Percentiles rank a stretch among this genome's conserved stretches.
phyloP scores from a whole-genome alignment of 1,140 invertebrate genomes.

The Eueides isabella region DNA sequence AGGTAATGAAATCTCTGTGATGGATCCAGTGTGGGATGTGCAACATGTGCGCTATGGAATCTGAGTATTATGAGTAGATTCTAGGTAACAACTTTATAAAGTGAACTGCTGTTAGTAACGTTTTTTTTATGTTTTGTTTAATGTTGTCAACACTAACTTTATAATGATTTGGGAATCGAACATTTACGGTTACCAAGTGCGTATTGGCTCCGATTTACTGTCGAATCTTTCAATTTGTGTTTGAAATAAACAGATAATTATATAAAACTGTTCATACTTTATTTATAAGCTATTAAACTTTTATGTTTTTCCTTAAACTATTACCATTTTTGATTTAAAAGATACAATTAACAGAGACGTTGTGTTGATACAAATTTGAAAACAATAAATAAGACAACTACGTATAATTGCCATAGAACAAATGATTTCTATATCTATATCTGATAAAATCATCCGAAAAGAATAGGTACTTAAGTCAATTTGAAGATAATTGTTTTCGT shows the following conservation, averaged over 20 bases:
- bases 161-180: slow-evolving; percentile 69
- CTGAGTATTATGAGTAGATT: slow-evolving; percentile 79
- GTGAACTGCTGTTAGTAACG: slow-evolving; percentile 77
- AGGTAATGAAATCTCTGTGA: slow-evolving; percentile 76
- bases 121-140: slow-evolving; percentile 78
- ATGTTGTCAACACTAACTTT: slow-evolving; percentile 78
- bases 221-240: slow-evolving; percentile 80
- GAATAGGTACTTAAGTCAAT: no score
- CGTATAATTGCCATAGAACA: no score
- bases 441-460: no score
- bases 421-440: no score
- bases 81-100: slow-evolving; percentile 68
- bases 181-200: slow-evolving; percentile 63
- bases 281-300: background rate
- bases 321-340: no score
- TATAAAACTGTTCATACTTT: slow-evolving; percentile 26
- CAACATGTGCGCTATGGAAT: slow-evolving; percentile 70
- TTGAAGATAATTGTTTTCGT: no score
- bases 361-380: no score
- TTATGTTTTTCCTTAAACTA: background rate
- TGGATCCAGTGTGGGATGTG: slow-evolving; percentile 71
- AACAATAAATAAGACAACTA: no score
- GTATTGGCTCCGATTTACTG: slow-evolving; percentile 73
- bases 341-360: no score
- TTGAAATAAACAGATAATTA: slow-evolving; percentile 79